Conservation (phyloP, 2,113 vertebrate genomes). For the Mystacornis crossleyi region DNA sequence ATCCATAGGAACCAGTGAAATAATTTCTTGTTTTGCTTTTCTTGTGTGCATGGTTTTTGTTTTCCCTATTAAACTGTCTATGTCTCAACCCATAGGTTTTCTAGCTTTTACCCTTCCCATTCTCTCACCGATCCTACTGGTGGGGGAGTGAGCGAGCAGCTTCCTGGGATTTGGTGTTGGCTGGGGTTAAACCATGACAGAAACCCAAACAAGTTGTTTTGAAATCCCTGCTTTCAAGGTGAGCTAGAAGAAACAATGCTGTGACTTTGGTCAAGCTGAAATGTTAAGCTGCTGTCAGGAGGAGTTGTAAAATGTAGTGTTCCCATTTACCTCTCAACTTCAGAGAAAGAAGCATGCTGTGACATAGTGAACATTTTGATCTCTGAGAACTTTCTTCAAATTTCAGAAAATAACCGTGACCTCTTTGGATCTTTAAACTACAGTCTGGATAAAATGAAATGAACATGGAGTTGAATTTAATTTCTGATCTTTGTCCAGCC, state of each 20-base stretch:
- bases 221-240: background rate
- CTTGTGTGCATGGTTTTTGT: background rate
- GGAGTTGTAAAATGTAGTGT: constrained; percentile 4
- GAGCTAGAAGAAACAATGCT: background rate
- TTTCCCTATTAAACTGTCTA: background rate
- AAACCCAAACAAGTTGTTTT: background rate
- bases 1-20: fast-evolving
- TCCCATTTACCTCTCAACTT: constrained; percentile 30
- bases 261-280: background rate
- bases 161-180: background rate
- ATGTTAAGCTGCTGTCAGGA: background rate
- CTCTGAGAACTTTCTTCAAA: constrained; percentile 33
- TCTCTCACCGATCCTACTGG: fast-evolving
- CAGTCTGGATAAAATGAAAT: constrained; percentile 47
- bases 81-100: background rate
- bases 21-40: background rate
- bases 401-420: constrained; percentile 41
- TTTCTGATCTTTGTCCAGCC: constrained; percentile 54
- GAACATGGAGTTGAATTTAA: constrained; percentile 42
- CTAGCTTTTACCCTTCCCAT: background rate
- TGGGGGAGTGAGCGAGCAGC: fast-evolving
- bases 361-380: constrained; percentile 46
- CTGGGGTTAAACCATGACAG: background rate
- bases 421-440: constrained; percentile 37
- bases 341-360: constrained; percentile 15